Percentiles rank a stretch among this genome's conserved stretches.
Conservation (phyloP, 2,797 vertebrate species). For the Saguinus oedipus region DNA sequence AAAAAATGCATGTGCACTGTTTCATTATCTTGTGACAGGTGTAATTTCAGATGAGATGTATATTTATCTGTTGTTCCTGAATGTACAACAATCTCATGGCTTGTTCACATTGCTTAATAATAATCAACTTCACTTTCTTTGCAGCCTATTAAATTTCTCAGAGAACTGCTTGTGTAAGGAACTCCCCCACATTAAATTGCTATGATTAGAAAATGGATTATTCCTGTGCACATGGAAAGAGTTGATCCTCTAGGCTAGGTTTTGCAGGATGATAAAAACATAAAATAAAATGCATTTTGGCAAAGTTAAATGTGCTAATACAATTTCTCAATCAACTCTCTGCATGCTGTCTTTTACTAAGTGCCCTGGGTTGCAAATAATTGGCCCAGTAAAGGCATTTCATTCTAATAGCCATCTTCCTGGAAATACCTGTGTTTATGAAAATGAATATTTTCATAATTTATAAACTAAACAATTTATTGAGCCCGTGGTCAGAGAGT, state of each 20-base stretch:
- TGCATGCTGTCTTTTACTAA: not conserved
- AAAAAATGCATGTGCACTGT: not conserved
- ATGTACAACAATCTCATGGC: not conserved
- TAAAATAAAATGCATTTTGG: slow-evolving; percentile 34
- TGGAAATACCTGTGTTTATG: not conserved
- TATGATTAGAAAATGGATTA: slow-evolving; percentile 23
- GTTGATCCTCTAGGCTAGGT: not conserved
- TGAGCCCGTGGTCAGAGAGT: not conserved
- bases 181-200: slow-evolving; percentile 25
- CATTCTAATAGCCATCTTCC: not conserved
- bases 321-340: not conserved
- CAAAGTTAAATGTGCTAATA: slow-evolving; percentile 16
- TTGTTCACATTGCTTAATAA: slow-evolving; percentile 59
- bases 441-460: not conserved
- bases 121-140: slow-evolving; percentile 11
- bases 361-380: not conserved
- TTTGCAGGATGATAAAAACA: slow-evolving; percentile 13
- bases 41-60: slow-evolving; percentile 60
- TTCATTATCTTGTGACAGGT: slow-evolving; percentile 51
- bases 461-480: not conserved
- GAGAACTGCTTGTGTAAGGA: slow-evolving; percentile 23
- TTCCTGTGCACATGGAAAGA: not conserved
- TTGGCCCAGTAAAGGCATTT: not conserved
- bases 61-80: slow-evolving; percentile 52
- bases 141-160: slow-evolving; percentile 50